These are phyloP conservation scores for Trissolcus brochymenae DNA, from an alignment of 2,888 invertebrate species.

Conservation along the genomic window DNA sequence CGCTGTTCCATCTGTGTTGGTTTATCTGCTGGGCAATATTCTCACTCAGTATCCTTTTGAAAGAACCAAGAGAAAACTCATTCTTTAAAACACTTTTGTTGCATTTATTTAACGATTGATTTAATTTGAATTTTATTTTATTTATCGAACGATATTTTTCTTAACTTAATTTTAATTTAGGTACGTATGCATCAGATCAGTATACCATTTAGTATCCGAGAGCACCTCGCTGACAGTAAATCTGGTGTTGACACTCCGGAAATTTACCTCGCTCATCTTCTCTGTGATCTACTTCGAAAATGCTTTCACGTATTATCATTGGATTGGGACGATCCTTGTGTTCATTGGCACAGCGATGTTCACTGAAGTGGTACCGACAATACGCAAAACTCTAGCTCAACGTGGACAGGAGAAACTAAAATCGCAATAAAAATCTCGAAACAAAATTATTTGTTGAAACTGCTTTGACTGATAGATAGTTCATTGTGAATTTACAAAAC, in stretches of 20 bases:
- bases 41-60: conserved; percentile 87
- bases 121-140: no score
- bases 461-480: no score
- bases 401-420: conserved; percentile 10
- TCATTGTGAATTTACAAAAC: no score
- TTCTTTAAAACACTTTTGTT: no score
- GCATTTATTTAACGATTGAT: no score
- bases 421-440: conserved; percentile 9
- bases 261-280: conserved; percentile 96
- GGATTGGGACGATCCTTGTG: conserved; percentile 92
- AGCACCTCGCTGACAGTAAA: conserved; percentile 96
- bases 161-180: conserved; percentile 73
- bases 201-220: conserved; percentile 95
- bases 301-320: conserved; percentile 93
- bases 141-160: conserved; percentile 40
- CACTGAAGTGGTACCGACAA: conserved; percentile 84
- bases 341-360: conserved; percentile 96
- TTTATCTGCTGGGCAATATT: conserved; percentile 88
- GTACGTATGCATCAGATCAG: conserved; percentile 94
- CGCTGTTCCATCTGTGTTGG: conserved; percentile 84
- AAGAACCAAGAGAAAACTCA: background rate
- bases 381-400: conserved; percentile 59
- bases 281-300: conserved; percentile 97
- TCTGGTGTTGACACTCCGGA: conserved; percentile 94
- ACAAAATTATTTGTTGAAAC: no score